Evolutionary conservation across 2,797 vertebrate species (phyloP), one percentile per base, ranked within the genome.

Genomic region (Mastacembelus armatus): DNA sequence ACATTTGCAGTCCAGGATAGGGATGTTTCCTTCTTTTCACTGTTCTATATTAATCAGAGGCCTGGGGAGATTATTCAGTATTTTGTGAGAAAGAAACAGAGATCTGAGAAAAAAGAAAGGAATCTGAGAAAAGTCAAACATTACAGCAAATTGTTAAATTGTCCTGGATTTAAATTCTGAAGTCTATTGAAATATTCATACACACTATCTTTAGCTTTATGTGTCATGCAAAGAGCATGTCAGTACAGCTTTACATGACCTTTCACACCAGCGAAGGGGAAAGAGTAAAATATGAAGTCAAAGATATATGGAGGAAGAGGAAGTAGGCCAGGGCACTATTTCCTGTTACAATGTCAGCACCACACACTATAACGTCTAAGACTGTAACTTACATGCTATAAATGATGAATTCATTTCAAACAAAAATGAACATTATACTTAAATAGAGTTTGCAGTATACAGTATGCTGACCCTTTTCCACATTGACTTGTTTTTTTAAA

Each of bases 311-410:
- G 48, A 64, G 54, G 67, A 77, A 85, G 67, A 73, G 85, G 80
- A 85, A 86, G 43, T 59, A 51, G 55, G 14, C 22, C 48, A 55
- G 10, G 62, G 69, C 42, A 48, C 51, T 51, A 12, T 58, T 85
- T 91, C 84, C 84, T 88, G 82, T 76, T 47, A 64, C 30, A 32
- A 18, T 26, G 62, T 35, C 27, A 40, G 55, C 63, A 27, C 63
- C 51, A 39, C 9, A 22, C 22, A 36, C 5, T 1, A 4, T 27
- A 16, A 49, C 5, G 29, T 5, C 54, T 18, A 7, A 65, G 16
- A 48, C 52, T 3, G 35, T 48, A 57, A 29, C 22, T 33, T 3
- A 32, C 21, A 35, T 55, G 35, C 5, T 32, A 33, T n/a, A 8
- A 18, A 18, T n/a, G 11, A 27, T 49, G 3, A 1, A 45, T 51